Percentiles rank a stretch among this genome's conserved stretches.
These are phyloP conservation scores for Tachysurus fulvidraco DNA, from an alignment of 2,113 vertebrate species.

Conservation along the genomic window DNA sequence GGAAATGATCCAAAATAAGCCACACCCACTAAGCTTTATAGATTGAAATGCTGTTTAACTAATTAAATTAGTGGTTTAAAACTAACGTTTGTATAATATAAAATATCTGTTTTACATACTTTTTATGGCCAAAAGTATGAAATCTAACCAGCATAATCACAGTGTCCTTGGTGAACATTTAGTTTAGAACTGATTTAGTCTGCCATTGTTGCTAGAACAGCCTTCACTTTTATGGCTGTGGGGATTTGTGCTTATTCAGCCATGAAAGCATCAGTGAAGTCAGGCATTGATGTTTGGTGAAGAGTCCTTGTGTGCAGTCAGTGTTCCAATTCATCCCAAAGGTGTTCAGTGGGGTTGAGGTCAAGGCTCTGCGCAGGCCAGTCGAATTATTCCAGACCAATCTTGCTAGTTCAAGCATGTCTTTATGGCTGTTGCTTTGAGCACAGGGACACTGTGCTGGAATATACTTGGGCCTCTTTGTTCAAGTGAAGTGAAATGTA, in stretches of 20 bases:
- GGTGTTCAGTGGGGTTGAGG: not conserved
- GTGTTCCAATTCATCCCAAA: not conserved
- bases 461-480: too few species aligned
- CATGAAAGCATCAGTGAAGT: not conserved
- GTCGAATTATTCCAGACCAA: too few species aligned
- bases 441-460: too few species aligned
- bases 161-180: not conserved
- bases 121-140: not conserved
- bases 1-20: not conserved
- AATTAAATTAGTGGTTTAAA: not conserved
- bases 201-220: not conserved
- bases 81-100: not conserved
- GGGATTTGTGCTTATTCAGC: not conserved
- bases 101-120: not conserved
- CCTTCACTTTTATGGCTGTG: not conserved
- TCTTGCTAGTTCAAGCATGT: too few species aligned
- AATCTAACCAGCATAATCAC: not conserved
- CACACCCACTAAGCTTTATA: not conserved
- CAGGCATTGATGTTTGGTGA: not conserved
- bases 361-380: too few species aligned
- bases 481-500: too few species aligned
- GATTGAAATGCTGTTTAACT: not conserved
- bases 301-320: not conserved
- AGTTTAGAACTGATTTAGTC: not conserved
- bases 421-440: too few species aligned